Base-by-base conservation (phyloP, 2,113 vertebrate genomes). In the Hippocampus comes region DNA sequence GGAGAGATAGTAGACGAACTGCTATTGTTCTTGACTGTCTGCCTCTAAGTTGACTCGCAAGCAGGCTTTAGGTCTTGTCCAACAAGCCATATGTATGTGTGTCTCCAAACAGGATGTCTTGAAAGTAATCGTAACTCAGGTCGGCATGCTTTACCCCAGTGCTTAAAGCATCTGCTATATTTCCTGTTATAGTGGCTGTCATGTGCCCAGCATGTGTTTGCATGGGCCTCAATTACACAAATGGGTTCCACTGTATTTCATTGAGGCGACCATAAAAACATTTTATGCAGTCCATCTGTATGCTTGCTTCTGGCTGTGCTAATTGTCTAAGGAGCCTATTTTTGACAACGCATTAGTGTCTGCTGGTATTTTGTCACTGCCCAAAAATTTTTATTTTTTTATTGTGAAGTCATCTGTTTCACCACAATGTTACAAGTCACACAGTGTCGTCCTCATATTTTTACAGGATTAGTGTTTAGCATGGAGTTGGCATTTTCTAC, bases 141-240 rank as follows among this genome's bases (percentile, higher is more conserved):
- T 66, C 43, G 34, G 9, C 18, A 23, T 21, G 53, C 59, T 61
- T 61, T 61, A 43, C 11, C 23, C 38, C 63, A n/a, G 61, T 21
- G 61, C 63, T 3, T 12, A 23, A 65, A 46, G 41, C 63, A 66
- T 66, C n/a, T 48, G 64, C 64, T 48, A 18, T 18, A 66, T 48
- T 66, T 49, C 64, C 23, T 66, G 43, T 48, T 48, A 23, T 43
- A 27, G 41, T 49, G 42, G 43, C 43, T 25, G 42, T 66, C 64
- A 66, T 48, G 64, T 48, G 64, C 42, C 42, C 64, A 21, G 25
- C 64, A 48, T 48, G 64, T 66, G 63, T 66, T 66, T 66, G 42
- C 64, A 27, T 27, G 43, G 64, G 23, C 64, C 42, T 27, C 64
- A 48, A 18, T 66, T 48, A 48, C 64, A 66, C 64, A 27, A 66